Evolutionary conservation across 1,140 invertebrate genomes (phyloP), one percentile per base, ranked within the genome.

Genomic region (Drosophila orosa): DNA sequence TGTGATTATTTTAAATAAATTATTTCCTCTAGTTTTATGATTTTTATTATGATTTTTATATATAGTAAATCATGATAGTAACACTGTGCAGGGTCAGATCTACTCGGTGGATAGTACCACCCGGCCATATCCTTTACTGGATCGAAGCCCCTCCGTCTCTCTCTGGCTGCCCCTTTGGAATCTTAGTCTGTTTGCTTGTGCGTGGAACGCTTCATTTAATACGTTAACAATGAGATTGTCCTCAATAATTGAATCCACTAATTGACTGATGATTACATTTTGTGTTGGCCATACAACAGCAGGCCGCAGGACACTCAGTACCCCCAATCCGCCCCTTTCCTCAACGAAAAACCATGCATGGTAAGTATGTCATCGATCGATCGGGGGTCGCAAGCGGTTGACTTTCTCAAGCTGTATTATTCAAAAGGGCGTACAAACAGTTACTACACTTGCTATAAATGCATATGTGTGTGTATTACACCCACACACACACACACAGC

Each of bases 211-310:
- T 89, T 89, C 84, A 89, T 89, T 89, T 89, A 90, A 89, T 89
- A 90, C 85, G 84, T 89, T 89, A 89, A 89, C 84, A 89, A 90
- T 89, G 84, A 90, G 84, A 89, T 89, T 89, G 84, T 89, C 80
- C 80, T 89, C 84, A 89, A 89, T 89, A 89, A 89, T 89, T 89
- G 84, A 89, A 89, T 89, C 80, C 84, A 89, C 84, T 89, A 89
- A 89, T 89, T 89, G 84, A 89, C 84, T 89, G 84, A 89, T 89
- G 84, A 89, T 89, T 89, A 85, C 84, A 89, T 89, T 90, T 76
- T 84, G 84, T 84, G 84, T 87, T 89, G 79, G 80, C 60, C 80
- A 74, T 58, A 89, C 63, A 87, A 48, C 71, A 86, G 82, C 60
- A 86, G 44, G 19, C 37, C 59, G 31, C 31, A 52, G 48, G 48